Conservation (phyloP, 2,888 invertebrate genomes). For the Glyphotaelius pellucidus region DNA sequence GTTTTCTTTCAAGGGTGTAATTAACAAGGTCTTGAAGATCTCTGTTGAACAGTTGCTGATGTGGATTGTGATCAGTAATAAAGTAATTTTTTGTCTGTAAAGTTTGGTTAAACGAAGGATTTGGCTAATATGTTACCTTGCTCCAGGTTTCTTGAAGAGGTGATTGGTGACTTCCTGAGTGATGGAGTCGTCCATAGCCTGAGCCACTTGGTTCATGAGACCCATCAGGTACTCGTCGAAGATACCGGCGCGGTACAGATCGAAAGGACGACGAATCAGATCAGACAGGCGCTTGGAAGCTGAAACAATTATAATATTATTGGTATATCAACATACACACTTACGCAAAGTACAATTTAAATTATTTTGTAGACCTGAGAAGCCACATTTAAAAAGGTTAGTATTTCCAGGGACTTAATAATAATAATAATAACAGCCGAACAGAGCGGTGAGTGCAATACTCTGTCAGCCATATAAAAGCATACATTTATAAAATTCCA, state of each 20-base stretch:
- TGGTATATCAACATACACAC: no score
- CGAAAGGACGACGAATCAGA: slow-evolving; percentile 91
- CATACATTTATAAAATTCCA: no score
- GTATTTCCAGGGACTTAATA: no score
- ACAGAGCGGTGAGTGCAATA: no score
- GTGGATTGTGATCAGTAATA: neutral
- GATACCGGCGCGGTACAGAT: slow-evolving; percentile 92
- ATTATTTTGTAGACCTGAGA: no score
- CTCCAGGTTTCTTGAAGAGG: slow-evolving; percentile 89
- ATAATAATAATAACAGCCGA: no score
- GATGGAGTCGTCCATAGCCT: slow-evolving; percentile 96
- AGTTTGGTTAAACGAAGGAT: no score
- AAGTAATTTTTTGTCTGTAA: neutral
- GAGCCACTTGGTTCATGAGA: slow-evolving; percentile 94
- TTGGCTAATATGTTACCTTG: slow-evolving; percentile 68
- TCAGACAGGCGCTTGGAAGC: slow-evolving; percentile 93
- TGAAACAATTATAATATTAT: slow-evolving; percentile 70
- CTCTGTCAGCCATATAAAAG: no score
- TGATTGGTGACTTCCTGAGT: slow-evolving; percentile 95
- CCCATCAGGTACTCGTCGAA: slow-evolving; percentile 96
- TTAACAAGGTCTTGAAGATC: no score
- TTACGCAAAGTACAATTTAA: no score
- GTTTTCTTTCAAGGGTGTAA: neutral
- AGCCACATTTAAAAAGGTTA: no score
- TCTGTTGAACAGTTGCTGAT: neutral